Evolutionary conservation across 2,113 vertebrate species (phyloP).

Genomic region (Abramis brama): DNA sequence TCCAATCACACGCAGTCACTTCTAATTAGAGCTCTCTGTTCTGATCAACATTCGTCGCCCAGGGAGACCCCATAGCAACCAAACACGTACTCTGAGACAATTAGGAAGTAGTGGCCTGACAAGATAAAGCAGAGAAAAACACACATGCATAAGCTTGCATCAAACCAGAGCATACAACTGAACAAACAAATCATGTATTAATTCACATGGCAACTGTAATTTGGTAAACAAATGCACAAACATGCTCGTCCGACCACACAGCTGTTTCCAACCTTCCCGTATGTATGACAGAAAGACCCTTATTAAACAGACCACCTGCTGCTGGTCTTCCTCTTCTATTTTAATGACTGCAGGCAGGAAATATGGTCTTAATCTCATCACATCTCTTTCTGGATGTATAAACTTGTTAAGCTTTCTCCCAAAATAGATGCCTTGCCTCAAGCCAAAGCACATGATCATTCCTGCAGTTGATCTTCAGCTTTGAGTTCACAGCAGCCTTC

Average conservation of each 20-base stretch:
- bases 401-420: not conserved
- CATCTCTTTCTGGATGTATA: not conserved
- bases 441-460: conserved; percentile 3
- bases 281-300: conserved; percentile 26
- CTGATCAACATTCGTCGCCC: conserved; percentile 77
- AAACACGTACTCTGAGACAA: conserved; percentile 57
- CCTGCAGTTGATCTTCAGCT: not conserved
- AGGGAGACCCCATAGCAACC: conserved; percentile 92
- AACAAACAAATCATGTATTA: not conserved
- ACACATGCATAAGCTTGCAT: conserved; percentile 9
- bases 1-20: conserved; percentile 65
- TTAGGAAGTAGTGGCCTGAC: conserved; percentile 48
- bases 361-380: conserved; percentile 20
- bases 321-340: conserved; percentile 18
- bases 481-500: not conserved
- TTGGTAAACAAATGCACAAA: not conserved
- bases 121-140: conserved; percentile 49
- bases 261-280: conserved; percentile 5
- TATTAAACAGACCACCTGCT: conserved; percentile 45
- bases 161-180: conserved; percentile 5
- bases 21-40: conserved; percentile 83
- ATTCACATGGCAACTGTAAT: not conserved
- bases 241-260: not conserved
- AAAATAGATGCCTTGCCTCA: conserved; percentile 14
- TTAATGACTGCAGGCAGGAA: conserved; percentile 27